Conservation (phyloP, 2,113 vertebrate species). For the Lamprotornis superbus region DNA sequence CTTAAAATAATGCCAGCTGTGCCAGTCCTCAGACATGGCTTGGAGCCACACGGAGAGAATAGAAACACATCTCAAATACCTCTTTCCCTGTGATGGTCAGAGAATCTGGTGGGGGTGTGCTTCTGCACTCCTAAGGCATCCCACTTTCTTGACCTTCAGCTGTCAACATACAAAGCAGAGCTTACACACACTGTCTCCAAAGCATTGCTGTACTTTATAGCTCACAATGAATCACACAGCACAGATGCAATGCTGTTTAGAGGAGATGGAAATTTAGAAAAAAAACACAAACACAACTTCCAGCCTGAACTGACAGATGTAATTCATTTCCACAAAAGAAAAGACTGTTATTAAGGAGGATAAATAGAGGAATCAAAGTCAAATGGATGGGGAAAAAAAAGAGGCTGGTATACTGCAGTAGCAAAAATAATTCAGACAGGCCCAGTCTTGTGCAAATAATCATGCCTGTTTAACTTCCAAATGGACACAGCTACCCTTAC, state of each 20-base stretch:
- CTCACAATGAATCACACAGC: not conserved
- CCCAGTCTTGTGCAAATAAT: not conserved
- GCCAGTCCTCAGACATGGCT: not conserved
- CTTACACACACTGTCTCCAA: not conserved
- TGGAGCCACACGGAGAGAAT: not conserved
- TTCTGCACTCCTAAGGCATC: not conserved
- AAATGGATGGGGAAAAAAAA: not conserved
- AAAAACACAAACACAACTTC: not conserved
- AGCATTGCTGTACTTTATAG: not conserved
- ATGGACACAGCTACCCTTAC: not conserved
- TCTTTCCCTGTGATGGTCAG: not conserved
- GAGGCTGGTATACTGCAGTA: not conserved
- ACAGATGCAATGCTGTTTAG: not conserved
- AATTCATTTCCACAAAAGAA: not conserved
- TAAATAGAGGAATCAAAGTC: not conserved
- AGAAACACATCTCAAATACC: not conserved
- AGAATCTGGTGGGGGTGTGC: not conserved
- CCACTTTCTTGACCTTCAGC: not conserved
- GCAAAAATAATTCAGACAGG: not conserved
- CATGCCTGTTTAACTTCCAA: not conserved
- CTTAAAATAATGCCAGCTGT: not conserved
- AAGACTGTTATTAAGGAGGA: not conserved
- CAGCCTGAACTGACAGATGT: not conserved
- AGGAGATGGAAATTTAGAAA: not conserved
- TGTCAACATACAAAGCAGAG: not conserved